A percentile compares a stretch with the other conserved stretches of the same genome.
Evolutionary conservation across 2,797 vertebrate species (phyloP).

Genomic region (Periparus ater): DNA sequence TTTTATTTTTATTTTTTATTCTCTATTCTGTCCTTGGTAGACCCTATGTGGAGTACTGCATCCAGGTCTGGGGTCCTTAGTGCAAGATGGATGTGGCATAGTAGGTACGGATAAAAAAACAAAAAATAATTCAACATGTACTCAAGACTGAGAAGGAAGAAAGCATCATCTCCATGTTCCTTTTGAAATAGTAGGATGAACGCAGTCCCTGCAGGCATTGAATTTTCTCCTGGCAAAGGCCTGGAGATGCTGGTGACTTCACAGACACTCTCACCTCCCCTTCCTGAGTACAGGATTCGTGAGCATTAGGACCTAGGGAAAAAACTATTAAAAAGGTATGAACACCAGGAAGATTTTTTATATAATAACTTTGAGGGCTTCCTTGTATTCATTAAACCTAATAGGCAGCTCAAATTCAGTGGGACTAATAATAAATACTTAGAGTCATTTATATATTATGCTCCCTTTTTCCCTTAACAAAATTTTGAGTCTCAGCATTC

Average conservation of each 20-base stretch:
- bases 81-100: rapidly evolving
- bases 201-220: not conserved
- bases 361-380: not conserved
- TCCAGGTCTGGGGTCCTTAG: not conserved
- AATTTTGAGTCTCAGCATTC: not conserved
- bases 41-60: too few relatives aligned
- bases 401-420: not conserved
- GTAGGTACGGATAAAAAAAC: not conserved
- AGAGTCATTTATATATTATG: not conserved
- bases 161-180: not conserved
- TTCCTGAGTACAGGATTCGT: not conserved
- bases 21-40: not conserved
- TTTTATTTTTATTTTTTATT: too few relatives aligned
- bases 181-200: not conserved
- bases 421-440: not conserved
- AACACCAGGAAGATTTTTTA: not conserved
- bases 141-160: not conserved
- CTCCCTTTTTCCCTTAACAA: not conserved
- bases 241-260: not conserved
- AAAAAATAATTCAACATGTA: not conserved
- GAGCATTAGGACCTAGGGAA: not conserved
- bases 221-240: not conserved
- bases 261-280: not conserved
- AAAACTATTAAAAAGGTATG: not conserved
- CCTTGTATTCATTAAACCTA: not conserved